Evolutionary conservation across 2,113 vertebrate genomes (phyloP).

Genomic region (Bubo blakistoni): DNA sequence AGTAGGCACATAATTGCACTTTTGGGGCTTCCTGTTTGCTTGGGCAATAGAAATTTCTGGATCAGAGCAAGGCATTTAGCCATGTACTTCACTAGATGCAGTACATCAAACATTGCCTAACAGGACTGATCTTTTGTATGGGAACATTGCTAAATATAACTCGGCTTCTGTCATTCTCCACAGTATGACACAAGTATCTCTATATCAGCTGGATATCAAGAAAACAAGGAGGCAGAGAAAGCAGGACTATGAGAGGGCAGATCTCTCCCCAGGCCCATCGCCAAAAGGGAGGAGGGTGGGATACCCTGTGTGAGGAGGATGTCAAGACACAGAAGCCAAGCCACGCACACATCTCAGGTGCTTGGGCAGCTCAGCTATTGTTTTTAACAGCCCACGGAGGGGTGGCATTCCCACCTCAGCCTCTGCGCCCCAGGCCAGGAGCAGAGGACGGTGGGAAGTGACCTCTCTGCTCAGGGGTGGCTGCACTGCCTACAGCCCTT

Average conservation of each 20-base stretch:
- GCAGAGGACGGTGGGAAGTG: background rate
- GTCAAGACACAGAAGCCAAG: background rate
- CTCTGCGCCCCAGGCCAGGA: background rate
- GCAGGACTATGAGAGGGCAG: background rate
- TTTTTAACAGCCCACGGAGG: background rate
- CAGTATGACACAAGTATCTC: background rate
- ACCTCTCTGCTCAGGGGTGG: background rate
- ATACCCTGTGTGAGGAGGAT: background rate
- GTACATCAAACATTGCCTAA: background rate
- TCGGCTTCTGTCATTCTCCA: background rate
- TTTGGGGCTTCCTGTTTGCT: slow-evolving; percentile 11
- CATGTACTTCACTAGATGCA: background rate
- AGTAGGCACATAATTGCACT: background rate
- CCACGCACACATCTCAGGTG: background rate
- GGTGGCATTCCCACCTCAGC: accelerated
- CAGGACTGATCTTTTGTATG: background rate
- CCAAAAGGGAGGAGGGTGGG: background rate
- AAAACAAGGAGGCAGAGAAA: background rate
- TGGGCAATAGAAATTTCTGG: background rate
- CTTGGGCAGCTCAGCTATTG: background rate
- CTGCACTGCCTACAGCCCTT: background rate
- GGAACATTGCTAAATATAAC: slow-evolving; percentile 22
- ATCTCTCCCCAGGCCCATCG: background rate
- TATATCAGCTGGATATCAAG: background rate
- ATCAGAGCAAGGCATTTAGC: background rate